Evolutionary conservation across 2,888 invertebrate genomes (phyloP).

Genomic region (Cosmia trapezina): DNA sequence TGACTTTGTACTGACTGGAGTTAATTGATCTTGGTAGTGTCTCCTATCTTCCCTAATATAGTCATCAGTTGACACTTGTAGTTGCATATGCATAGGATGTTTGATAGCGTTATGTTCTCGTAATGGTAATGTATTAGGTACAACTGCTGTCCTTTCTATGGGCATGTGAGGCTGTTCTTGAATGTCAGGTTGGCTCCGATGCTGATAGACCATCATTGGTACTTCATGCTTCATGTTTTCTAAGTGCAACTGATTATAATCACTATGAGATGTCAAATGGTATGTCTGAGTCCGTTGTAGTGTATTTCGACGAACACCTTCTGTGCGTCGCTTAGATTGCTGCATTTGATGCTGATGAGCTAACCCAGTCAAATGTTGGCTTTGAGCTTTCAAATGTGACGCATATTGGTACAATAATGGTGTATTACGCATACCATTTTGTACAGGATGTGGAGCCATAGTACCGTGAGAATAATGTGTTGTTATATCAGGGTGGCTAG

Average conservation of each 20-base stretch:
- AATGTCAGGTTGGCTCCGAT: conserved; percentile 85
- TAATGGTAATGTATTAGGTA: conserved; percentile 85
- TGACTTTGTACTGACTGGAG: conserved; percentile 86
- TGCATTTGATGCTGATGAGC: conserved; percentile 83
- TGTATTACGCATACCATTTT: conserved; percentile 81
- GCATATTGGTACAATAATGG: conserved; percentile 89
- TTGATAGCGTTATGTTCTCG: conserved; percentile 82
- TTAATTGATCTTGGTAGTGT: conserved; percentile 80
- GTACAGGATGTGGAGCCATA: conserved; percentile 76
- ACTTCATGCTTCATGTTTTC: conserved; percentile 83
- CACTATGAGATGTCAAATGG: conserved; percentile 88
- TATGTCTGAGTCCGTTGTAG: conserved; percentile 88
- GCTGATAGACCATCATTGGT: conserved; percentile 80
- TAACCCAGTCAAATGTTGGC: conserved; percentile 83
- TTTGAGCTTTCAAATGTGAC: conserved; percentile 87
- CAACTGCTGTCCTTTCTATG: conserved; percentile 78
- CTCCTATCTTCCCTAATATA: conserved; percentile 79
- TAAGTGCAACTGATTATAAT: conserved; percentile 85
- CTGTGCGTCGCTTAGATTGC: conserved; percentile 80
- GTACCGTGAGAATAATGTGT: conserved; percentile 82
- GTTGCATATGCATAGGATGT: conserved; percentile 83
- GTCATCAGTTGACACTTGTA: conserved; percentile 87
- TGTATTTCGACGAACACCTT: conserved; percentile 83
- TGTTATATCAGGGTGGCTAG: conserved; percentile 88
- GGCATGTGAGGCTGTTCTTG: conserved; percentile 82